Evolutionary conservation across 2,888 invertebrate species (phyloP).

Genomic region (Lymantria monacha): DNA sequence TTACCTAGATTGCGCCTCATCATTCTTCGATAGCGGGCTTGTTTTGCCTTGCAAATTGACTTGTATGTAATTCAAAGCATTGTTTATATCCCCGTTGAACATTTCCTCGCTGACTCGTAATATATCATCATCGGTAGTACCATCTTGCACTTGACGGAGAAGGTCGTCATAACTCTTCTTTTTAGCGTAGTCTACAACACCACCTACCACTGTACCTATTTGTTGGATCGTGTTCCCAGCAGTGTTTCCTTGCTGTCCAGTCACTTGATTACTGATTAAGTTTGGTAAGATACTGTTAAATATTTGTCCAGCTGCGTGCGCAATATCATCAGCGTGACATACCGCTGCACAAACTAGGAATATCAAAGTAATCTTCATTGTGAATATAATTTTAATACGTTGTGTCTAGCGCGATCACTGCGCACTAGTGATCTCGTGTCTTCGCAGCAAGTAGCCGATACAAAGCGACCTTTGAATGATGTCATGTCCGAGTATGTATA

Average conservation of each 20-base stretch:
- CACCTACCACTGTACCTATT: conserved; percentile 75
- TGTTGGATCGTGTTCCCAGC: conserved; percentile 67
- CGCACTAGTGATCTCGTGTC: conserved; percentile 72
- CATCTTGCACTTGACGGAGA: conserved; percentile 68
- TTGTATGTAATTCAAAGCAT: conserved; percentile 86
- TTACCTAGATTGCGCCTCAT: conserved; percentile 89
- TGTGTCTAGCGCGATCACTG: conserved; percentile 58
- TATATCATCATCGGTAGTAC: conserved; percentile 85
- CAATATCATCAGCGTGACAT: conserved; percentile 63
- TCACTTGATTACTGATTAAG: conserved; percentile 63
- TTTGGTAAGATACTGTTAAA: conserved; percentile 72
- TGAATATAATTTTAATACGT: conserved; percentile 52
- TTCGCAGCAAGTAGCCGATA: conserved; percentile 49
- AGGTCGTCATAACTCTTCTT: conserved; percentile 75
- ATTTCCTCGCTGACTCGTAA: conserved; percentile 87
- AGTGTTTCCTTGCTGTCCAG: conserved; percentile 65
- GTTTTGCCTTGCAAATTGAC: conserved; percentile 90
- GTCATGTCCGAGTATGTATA: conserved; percentile 58
- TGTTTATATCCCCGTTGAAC: conserved; percentile 87
- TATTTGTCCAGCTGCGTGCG: conserved; percentile 71
- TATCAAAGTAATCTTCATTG: conserved; percentile 60
- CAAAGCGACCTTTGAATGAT: conserved; percentile 72
- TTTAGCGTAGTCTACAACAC: conserved; percentile 74
- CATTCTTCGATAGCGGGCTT: conserved; percentile 84
- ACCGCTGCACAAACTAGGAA: conserved; percentile 53